These are phyloP conservation scores for Eueremaeus valkanovi DNA, from an alignment of 2,888 invertebrate species.

Conservation along the genomic window DNA sequence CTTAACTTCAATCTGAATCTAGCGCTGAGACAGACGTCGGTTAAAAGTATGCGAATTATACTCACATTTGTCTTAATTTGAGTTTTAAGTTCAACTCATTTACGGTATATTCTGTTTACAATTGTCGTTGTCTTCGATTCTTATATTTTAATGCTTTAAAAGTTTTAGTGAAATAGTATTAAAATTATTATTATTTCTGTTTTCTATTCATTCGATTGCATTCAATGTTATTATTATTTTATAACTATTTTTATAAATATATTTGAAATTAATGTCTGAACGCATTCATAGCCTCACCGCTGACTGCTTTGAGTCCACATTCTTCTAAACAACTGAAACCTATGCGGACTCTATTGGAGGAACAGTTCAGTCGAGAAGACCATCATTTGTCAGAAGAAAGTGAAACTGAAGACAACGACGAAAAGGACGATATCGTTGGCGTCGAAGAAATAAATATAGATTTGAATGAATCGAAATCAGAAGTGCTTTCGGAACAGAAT, in stretches of 20 bases:
- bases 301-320: constrained; percentile 62
- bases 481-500: not conserved
- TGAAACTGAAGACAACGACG: constrained; percentile 55
- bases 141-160: too few relatives aligned
- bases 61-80: constrained; percentile 40
- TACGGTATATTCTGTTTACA: not conserved
- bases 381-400: constrained; percentile 45
- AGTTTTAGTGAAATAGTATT: not conserved
- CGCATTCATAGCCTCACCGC: constrained; percentile 48
- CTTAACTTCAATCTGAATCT: constrained; percentile 86
- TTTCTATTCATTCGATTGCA: not conserved
- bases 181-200: not conserved
- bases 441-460: not conserved
- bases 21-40: constrained; percentile 47
- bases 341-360: constrained; percentile 89
- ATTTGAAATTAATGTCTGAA: constrained; percentile 27
- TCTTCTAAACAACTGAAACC: constrained; percentile 76
- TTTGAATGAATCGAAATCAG: constrained; percentile 19
- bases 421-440: constrained; percentile 50
- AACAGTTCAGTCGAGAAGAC: constrained; percentile 56
- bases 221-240: not conserved
- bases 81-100: constrained; percentile 1
- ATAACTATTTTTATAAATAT: too few relatives aligned
- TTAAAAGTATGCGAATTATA: constrained; percentile 46
- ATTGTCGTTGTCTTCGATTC: not conserved